phyloP scores from a whole-genome alignment of 1,140 invertebrate genomes.

The Lineus longissimus region DNA sequence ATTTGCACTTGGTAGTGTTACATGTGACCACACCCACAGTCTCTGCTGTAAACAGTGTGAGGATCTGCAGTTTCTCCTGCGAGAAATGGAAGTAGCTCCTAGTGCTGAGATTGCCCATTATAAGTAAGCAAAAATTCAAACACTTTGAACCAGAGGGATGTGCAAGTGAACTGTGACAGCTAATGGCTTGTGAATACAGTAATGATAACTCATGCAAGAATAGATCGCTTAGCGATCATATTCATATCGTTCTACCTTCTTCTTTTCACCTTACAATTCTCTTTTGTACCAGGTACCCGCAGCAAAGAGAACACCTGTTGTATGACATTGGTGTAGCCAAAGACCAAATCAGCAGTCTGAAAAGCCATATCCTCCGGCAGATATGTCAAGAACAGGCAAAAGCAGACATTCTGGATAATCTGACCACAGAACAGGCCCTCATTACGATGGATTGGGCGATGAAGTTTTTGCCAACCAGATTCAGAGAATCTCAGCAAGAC shows the following conservation, averaged over 20 bases:
- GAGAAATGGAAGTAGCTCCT: background rate
- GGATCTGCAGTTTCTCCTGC: background rate
- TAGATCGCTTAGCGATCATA: no score
- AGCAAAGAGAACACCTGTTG: background rate
- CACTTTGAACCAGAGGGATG: no score
- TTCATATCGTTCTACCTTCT: no score
- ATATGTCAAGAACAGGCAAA: background rate
- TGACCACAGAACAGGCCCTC: background rate
- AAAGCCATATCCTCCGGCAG: background rate
- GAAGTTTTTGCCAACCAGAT: background rate
- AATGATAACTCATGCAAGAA: no score
- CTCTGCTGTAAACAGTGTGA: background rate
- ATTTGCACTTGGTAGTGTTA: background rate
- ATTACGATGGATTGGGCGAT: constrained; percentile 6
- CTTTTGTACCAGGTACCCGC: no score
- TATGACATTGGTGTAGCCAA: background rate
- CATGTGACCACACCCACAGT: background rate
- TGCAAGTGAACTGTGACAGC: no score
- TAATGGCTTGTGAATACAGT: no score
- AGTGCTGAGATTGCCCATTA: background rate
- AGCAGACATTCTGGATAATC: background rate
- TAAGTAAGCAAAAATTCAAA: no score
- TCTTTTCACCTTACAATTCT: no score
- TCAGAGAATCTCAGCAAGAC: background rate
- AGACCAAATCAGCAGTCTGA: background rate